Base-by-base conservation (phyloP, 2,888 invertebrate genomes). In the Nomada ruficornis region DNA sequence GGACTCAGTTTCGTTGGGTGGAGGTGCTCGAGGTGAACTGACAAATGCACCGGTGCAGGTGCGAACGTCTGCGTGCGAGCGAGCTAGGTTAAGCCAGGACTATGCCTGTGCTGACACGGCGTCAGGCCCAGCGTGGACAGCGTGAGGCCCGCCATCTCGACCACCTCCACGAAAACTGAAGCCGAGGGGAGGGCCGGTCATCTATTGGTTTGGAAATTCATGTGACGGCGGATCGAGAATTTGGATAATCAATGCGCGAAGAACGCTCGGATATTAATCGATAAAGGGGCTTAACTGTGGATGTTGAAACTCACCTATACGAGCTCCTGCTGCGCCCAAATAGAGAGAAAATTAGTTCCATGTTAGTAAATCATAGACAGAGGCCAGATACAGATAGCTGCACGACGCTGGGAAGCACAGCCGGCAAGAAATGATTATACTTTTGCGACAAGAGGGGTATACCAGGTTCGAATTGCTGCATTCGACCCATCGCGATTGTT, bases 251-350 rank as follows among this genome's bases (percentile, higher is more conserved):
- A 54, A 54, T 15, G 13, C 15, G 7, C 50, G 36, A 36, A 5
- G 36, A 36, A 36, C 36, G 36, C 5, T 36, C 36, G 36, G 26
- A 57, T 9, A 11, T 7, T 36, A 23, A 26, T n/a, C 0, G 20
- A 26, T 36, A 63, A 63, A 3, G n/a, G 52, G 55, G n/a, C 9
- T 36, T 7, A 47, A 77, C 23, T 20, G 65, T 73, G 55, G 3
- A 84, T 77, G 13, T 71, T 74, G 0, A 47, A 82, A 94, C 94
- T 94, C 91, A 94, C 94, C 94, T 68, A 94, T 93, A 87, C 94
- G 94, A 89, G 94, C 94, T 93, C 94, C 94, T 88, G 93, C 92
- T 92, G 91, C 90, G 88, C 87, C 90, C 90, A 59, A 89, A 90
- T 87, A 93, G 90, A 92, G 90, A 93, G 85, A 93, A 93, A 92